Evolutionary conservation across 2,113 vertebrate genomes (phyloP).

Genomic region (Cephalopholis sonnerati): DNA sequence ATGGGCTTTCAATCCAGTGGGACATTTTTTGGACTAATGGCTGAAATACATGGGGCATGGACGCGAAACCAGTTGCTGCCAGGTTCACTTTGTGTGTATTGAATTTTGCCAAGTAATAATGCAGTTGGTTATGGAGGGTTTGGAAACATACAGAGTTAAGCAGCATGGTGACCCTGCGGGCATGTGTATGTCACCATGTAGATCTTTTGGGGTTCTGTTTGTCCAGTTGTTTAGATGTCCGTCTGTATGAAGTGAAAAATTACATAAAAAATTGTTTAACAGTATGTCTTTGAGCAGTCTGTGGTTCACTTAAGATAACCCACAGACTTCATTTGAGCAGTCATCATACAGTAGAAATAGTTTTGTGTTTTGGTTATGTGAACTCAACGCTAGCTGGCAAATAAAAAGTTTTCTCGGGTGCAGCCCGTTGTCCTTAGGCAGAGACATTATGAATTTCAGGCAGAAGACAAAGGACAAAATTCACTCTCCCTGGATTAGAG

Average conservation of each 20-base stretch:
- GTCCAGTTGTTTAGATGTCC: neutral
- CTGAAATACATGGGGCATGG: too few relatives aligned
- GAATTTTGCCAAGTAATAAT: too few relatives aligned
- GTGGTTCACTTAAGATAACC: neutral
- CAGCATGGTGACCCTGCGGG: too few relatives aligned
- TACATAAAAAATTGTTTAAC: neutral
- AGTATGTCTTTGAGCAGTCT: neutral
- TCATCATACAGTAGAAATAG: neutral
- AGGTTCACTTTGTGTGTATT: too few relatives aligned
- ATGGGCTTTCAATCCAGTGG: too few relatives aligned
- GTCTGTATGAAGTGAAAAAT: neutral
- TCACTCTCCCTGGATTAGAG: neutral
- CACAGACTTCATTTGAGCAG: neutral
- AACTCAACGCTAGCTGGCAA: neutral
- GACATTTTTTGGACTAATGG: too few relatives aligned
- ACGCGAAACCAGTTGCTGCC: too few relatives aligned
- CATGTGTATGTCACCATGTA: too few relatives aligned
- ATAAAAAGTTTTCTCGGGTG: neutral
- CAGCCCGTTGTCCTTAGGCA: neutral
- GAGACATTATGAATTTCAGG: slow-evolving; percentile 13
- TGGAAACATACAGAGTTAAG: too few relatives aligned
- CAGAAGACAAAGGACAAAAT: neutral
- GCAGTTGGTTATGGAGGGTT: too few relatives aligned
- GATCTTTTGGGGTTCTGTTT: neutral
- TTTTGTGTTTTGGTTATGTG: neutral